Evolutionary conservation across 2,113 vertebrate genomes (phyloP).

Genomic region (Pseudorasbora parva): DNA sequence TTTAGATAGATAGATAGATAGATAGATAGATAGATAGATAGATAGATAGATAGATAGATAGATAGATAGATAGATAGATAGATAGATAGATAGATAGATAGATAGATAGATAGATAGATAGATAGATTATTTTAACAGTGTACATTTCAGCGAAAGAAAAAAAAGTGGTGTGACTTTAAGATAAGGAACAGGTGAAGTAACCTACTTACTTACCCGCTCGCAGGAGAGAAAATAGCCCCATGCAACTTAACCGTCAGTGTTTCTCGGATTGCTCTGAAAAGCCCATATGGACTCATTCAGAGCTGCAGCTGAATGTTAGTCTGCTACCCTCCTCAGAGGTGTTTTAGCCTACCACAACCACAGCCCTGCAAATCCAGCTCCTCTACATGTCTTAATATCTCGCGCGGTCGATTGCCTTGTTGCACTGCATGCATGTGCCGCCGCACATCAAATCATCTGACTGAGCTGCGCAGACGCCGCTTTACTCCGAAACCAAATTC

Average conservation of each 20-base stretch:
- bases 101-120: neutral
- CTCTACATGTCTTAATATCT: constrained; percentile 1
- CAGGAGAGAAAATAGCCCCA: constrained; percentile 15
- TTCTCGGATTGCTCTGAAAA: neutral
- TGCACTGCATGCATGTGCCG: neutral
- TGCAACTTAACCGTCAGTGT: constrained; percentile 12
- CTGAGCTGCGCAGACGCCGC: neutral
- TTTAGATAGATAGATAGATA: too few species aligned
- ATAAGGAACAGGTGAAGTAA: neutral
- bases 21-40: too few species aligned
- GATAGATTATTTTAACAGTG: neutral
- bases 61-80: neutral
- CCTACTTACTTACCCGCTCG: constrained; percentile 36
- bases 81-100: neutral
- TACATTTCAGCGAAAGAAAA: neutral
- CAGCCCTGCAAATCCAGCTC: neutral
- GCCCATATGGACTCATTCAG: neutral
- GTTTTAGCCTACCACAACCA: constrained; percentile 1
- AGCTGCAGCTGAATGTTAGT: neutral
- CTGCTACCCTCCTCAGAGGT: neutral
- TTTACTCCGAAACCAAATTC: neutral
- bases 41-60: neutral
- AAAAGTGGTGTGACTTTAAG: neutral
- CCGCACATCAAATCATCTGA: neutral
- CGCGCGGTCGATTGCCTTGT: neutral